These are phyloP conservation scores for Palythoa caribaeorum DNA, from an alignment of 92 coral and sea anemone species.

Conservation along the genomic window DNA sequence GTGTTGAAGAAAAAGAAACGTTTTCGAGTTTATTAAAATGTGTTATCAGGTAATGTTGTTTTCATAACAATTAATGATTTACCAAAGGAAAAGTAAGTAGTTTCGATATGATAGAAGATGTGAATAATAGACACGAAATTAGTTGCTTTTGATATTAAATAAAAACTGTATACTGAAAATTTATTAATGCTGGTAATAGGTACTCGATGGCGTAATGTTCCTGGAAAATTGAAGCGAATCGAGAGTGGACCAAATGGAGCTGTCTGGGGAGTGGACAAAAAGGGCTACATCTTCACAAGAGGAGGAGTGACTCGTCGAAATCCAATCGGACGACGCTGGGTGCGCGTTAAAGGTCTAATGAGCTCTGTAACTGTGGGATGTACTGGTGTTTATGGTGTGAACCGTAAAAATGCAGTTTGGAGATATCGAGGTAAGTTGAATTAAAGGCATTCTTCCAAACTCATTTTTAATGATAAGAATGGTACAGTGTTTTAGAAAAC, in stretches of 20 bases:
- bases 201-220: constrained; percentile 30
- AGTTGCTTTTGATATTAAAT: too few species aligned
- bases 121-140: too few species aligned
- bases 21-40: too few species aligned
- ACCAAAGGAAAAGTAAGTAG: too few species aligned
- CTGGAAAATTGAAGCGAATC: constrained; percentile 33
- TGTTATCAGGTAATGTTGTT: too few species aligned
- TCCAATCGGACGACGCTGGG: too few species aligned
- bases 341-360: background rate
- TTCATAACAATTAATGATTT: too few species aligned
- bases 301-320: constrained; percentile 34
- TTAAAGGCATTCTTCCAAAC: too few species aligned
- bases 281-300: constrained; percentile 6
- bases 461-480: too few species aligned
- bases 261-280: constrained; percentile 44
- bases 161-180: background rate
- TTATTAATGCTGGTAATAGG: background rate
- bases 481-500: too few species aligned
- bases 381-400: constrained; percentile 27
- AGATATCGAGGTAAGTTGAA: constrained; percentile 9
- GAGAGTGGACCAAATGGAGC: constrained; percentile 47
- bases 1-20: too few species aligned
- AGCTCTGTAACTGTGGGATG: constrained; percentile 3
- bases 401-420: background rate
- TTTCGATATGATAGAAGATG: too few species aligned